phyloP scores from a whole-genome alignment of 1,140 invertebrate species.

The Procambarus clarkii region DNA sequence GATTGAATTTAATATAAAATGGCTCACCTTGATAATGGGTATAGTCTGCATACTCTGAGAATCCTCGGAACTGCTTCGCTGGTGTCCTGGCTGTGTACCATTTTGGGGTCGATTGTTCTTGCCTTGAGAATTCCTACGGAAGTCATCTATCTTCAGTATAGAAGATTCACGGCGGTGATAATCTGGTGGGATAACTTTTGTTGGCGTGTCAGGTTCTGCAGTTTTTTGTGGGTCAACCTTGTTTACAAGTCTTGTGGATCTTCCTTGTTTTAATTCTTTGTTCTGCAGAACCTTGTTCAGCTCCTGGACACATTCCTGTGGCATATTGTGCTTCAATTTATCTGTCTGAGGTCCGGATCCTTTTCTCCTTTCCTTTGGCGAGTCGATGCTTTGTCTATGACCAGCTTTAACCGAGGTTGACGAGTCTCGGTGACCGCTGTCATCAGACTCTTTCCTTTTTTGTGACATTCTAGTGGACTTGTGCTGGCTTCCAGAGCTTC shows the following conservation, averaged over 20 bases:
- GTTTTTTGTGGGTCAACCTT: neutral
- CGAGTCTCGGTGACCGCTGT: constrained; percentile 33
- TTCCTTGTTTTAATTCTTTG: constrained; percentile 27
- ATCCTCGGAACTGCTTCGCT: constrained; percentile 44
- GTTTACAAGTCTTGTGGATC: neutral
- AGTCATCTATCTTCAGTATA: constrained; percentile 40
- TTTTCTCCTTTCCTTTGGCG: constrained; percentile 33
- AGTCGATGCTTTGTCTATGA: constrained; percentile 36
- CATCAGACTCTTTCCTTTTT: constrained; percentile 56
- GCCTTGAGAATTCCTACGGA: constrained; percentile 32
- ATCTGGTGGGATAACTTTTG: neutral
- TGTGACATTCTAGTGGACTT: constrained; percentile 29
- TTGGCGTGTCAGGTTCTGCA: constrained; percentile 12
- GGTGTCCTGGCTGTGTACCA: neutral
- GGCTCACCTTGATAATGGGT: constrained; percentile 70
- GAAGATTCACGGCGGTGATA: constrained; percentile 44
- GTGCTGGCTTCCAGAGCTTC: neutral
- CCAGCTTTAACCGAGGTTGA: constrained; percentile 26
- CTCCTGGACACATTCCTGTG: constrained; percentile 25
- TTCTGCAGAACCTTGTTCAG: constrained; percentile 15
- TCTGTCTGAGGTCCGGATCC: constrained; percentile 14
- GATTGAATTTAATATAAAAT: too few relatives aligned
- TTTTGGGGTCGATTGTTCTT: constrained; percentile 2
- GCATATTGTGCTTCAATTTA: constrained; percentile 41
- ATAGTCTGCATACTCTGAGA: constrained; percentile 68